Conservation (phyloP, 92 coral and sea anemone genomes). For the Porites cylindrica region DNA sequence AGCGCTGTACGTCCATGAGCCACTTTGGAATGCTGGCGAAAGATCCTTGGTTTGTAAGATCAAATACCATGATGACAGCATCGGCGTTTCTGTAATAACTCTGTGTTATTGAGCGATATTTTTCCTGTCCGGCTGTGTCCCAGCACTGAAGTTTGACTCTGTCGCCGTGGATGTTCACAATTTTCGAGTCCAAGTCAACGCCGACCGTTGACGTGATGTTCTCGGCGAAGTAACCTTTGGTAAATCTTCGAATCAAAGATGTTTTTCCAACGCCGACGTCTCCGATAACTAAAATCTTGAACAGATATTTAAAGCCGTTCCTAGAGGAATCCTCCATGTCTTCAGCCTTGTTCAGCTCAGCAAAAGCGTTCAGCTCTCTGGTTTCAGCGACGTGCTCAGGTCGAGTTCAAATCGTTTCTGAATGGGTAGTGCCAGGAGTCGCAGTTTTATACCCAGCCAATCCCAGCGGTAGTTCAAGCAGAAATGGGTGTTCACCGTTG, state of each 20-base stretch:
- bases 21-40: slow-evolving; percentile 99
- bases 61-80: slow-evolving; percentile 97
- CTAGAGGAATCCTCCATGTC: slow-evolving; percentile 54
- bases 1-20: slow-evolving; percentile 92
- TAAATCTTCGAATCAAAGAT: slow-evolving; percentile 93
- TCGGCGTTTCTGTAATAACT: slow-evolving; percentile 98
- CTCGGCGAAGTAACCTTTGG: slow-evolving; percentile 96
- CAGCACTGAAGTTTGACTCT: slow-evolving; percentile 96
- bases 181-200: slow-evolving; percentile 89
- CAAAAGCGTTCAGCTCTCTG: not conserved
- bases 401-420: slow-evolving; percentile 27
- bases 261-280: slow-evolving; percentile 99
- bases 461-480: slow-evolving; percentile 38
- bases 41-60: slow-evolving; percentile 93
- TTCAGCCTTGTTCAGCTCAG: not conserved
- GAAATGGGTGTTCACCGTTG: slow-evolving; percentile 34
- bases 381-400: slow-evolving; percentile 27
- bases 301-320: slow-evolving; percentile 85
- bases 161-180: slow-evolving; percentile 94
- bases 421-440: slow-evolving; percentile 6
- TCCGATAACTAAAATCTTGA: slow-evolving; percentile 93
- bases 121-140: slow-evolving; percentile 99
- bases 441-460: slow-evolving; percentile 37
- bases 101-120: slow-evolving; percentile 89
- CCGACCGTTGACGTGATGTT: slow-evolving; percentile 94